These are phyloP conservation scores for Lagocephalus sceleratus DNA, from an alignment of 2,797 vertebrate genomes.

Conservation along the genomic window DNA sequence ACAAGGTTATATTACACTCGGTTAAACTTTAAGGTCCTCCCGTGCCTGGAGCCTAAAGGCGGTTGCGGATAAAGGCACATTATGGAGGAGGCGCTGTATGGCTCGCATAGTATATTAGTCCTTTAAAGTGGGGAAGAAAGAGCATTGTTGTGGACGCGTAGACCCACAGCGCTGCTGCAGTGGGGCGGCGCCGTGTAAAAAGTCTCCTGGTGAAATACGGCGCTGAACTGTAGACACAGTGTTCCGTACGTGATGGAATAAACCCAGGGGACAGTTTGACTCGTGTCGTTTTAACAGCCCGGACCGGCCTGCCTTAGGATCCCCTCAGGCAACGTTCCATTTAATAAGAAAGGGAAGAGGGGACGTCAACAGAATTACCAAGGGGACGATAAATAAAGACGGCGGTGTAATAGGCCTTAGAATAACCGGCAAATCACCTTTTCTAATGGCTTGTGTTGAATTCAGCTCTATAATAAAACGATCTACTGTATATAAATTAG, in stretches of 20 bases:
- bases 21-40: constrained; percentile 49
- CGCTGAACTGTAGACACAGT: constrained; percentile 32
- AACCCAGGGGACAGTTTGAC: constrained; percentile 69
- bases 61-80: constrained; percentile 27
- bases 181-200: too few relatives aligned
- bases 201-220: constrained; percentile 14
- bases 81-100: constrained; percentile 7
- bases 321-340: constrained; percentile 65
- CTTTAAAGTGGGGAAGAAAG: too few relatives aligned
- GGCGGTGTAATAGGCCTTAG: constrained; percentile 32
- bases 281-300: constrained; percentile 62
- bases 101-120: background rate
- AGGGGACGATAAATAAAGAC: constrained; percentile 53
- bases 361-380: constrained; percentile 52
- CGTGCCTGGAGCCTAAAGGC: constrained; percentile 43
- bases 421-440: constrained; percentile 10
- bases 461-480: constrained; percentile 7
- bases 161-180: too few relatives aligned
- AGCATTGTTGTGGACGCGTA: too few relatives aligned
- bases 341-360: constrained; percentile 60
- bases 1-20: constrained; percentile 54
- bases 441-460: constrained; percentile 5
- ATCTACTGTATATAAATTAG: background rate
- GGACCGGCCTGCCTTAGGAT: constrained; percentile 54
- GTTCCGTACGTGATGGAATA: constrained; percentile 36